Percentiles rank a stretch among this genome's conserved stretches.
Conservation (phyloP, 2,797 vertebrate species). For the Ambastaia sidthimunki region DNA sequence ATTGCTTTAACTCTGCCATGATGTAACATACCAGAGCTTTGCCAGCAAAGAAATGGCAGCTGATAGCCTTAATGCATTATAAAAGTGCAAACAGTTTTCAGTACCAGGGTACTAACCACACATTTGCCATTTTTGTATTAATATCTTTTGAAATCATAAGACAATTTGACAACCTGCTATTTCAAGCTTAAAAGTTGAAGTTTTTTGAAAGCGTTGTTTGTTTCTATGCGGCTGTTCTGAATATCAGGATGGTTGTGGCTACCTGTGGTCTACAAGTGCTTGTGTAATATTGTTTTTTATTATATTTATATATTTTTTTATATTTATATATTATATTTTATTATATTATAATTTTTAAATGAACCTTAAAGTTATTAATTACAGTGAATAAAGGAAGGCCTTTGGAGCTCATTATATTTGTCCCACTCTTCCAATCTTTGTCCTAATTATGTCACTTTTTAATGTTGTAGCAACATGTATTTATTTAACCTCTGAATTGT, state of each 20-base stretch:
- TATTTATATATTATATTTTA: no score
- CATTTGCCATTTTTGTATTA: not conserved
- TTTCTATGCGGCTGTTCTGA: no score
- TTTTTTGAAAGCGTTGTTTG: not conserved
- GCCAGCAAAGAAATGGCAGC: conserved; percentile 26
- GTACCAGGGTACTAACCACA: not conserved
- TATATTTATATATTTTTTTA: no score
- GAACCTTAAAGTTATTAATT: no score
- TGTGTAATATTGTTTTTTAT: no score
- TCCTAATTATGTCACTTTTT: not conserved
- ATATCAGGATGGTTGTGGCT: no score
- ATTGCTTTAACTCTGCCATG: conserved; percentile 20
- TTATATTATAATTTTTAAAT: no score
- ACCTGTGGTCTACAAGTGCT: no score
- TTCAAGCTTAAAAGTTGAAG: conserved; percentile 17
- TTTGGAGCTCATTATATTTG: no score
- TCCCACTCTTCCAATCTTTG: no score
- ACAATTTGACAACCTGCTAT: not conserved
- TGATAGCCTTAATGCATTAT: conserved; percentile 27
- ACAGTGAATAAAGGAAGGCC: no score
- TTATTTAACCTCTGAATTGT: not conserved
- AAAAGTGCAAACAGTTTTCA: not conserved
- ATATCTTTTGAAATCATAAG: not conserved
- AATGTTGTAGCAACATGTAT: not conserved
- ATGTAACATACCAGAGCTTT: conserved; percentile 9